phyloP scores from a whole-genome alignment of 2,888 invertebrate species.

The Lathronympha strigana region DNA sequence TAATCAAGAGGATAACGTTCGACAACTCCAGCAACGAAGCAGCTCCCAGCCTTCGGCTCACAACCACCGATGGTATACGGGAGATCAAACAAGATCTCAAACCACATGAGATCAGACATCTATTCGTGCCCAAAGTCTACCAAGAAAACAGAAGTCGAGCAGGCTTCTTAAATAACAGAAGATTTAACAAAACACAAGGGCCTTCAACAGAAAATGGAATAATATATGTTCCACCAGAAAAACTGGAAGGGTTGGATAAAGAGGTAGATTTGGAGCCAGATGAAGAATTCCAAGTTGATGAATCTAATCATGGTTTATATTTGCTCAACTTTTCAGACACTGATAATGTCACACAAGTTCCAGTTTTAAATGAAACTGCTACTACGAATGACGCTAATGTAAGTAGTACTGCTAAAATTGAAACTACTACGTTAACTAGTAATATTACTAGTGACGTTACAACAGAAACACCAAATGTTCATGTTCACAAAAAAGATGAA shows the following conservation, averaged over 20 bases:
- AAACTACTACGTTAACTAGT: conserved; percentile 48
- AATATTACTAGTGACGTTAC: conserved; percentile 52
- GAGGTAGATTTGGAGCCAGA: conserved; percentile 78
- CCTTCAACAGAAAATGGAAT: conserved; percentile 66
- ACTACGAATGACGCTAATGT: conserved; percentile 56
- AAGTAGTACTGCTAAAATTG: conserved; percentile 52
- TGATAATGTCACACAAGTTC: conserved; percentile 68
- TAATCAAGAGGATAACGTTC: conserved; percentile 72
- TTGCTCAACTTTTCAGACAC: conserved; percentile 79
- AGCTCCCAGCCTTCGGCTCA: conserved; percentile 63
- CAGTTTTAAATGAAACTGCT: conserved; percentile 60
- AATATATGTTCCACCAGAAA: conserved; percentile 77
- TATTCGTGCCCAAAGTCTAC: conserved; percentile 72
- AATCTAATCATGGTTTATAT: conserved; percentile 81
- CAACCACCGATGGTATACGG: conserved; percentile 70
- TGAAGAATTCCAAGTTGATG: conserved; percentile 82
- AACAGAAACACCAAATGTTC: conserved; percentile 49
- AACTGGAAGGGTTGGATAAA: conserved; percentile 74
- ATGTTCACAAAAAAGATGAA: conserved; percentile 53
- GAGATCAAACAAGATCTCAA: conserved; percentile 74
- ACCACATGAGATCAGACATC: conserved; percentile 75
- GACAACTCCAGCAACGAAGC: conserved; percentile 73
- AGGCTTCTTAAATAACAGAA: conserved; percentile 72
- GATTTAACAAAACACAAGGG: conserved; percentile 64
- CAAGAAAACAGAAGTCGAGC: conserved; percentile 73